These are phyloP conservation scores for Spongilla lacustris DNA, from an alignment of 37 sponge, comb jelly and placozoan species.

Conservation along the genomic window DNA sequence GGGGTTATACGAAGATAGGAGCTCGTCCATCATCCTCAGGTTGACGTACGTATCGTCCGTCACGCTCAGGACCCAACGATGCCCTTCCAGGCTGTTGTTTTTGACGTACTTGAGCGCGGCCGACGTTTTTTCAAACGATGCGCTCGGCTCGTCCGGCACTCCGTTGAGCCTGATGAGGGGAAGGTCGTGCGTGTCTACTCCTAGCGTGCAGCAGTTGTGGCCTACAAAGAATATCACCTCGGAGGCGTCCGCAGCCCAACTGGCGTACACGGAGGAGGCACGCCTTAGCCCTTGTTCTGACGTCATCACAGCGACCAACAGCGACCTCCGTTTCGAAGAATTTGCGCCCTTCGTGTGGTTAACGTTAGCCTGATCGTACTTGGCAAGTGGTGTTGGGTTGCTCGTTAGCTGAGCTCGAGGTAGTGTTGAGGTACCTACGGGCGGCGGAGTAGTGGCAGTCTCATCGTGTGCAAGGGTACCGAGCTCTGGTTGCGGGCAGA, in stretches of 20 bases:
- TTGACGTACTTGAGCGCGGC: constrained; percentile 62
- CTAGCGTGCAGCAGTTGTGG: constrained; percentile 23
- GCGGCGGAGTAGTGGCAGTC: neutral
- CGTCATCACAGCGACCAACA: constrained; percentile 68
- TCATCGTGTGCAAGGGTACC: too few species aligned
- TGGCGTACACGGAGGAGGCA: constrained; percentile 58
- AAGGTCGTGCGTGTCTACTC: constrained; percentile 9
- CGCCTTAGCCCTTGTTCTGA: constrained; percentile 24
- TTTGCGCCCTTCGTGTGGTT: neutral
- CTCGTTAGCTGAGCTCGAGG: neutral
- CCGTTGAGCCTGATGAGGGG: constrained; percentile 55
- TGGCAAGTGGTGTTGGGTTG: neutral
- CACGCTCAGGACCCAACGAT: constrained; percentile 72
- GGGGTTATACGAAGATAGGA: constrained; percentile 43
- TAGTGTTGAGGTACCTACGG: neutral
- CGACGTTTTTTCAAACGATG: constrained; percentile 18
- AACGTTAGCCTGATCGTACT: too few species aligned
- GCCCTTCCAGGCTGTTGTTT: constrained; percentile 46
- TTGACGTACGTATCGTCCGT: constrained; percentile 56
- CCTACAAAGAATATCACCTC: constrained; percentile 68
- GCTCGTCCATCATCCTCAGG: constrained; percentile 9
- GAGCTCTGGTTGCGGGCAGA: neutral
- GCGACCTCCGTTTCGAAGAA: neutral
- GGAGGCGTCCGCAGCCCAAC: constrained; percentile 51
- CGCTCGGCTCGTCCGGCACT: constrained; percentile 12